Percentiles rank a stretch among this genome's conserved stretches.
Evolutionary conservation across 2,888 invertebrate species (phyloP).

Genomic region (Polyommatus icarus): DNA sequence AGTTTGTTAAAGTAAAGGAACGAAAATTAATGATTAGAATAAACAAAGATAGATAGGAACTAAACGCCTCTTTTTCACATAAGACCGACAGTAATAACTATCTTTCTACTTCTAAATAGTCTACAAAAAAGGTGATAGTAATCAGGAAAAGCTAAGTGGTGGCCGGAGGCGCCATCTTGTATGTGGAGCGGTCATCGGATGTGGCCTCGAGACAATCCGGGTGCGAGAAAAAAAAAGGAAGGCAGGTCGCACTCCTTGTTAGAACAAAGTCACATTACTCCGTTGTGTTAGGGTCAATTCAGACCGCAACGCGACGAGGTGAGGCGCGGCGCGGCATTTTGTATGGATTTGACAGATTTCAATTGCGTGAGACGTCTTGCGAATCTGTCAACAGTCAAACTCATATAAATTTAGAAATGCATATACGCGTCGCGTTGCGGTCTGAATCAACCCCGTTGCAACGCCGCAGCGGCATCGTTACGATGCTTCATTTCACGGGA

Average conservation of each 20-base stretch:
- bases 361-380: no score
- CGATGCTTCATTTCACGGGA: not conserved
- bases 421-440: no score
- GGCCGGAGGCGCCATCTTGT: constrained; percentile 21
- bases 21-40: not conserved
- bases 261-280: not conserved
- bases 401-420: no score
- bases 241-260: constrained; percentile 13
- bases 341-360: no score
- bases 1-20: not conserved
- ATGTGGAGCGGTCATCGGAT: constrained; percentile 20
- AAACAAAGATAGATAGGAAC: not conserved
- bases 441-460: no score
- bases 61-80: not conserved
- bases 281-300: no score
- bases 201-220: constrained; percentile 24
- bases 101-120: not conserved
- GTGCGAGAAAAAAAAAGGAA: constrained; percentile 7
- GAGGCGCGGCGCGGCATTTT: no score
- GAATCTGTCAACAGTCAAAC: no score
- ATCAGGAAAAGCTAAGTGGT: not conserved
- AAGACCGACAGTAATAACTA: not conserved
- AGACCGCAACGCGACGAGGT: no score
- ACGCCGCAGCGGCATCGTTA: not conserved
- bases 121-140: not conserved